phyloP scores from a whole-genome alignment of 2,888 invertebrate species.

The Ophion costatus region DNA sequence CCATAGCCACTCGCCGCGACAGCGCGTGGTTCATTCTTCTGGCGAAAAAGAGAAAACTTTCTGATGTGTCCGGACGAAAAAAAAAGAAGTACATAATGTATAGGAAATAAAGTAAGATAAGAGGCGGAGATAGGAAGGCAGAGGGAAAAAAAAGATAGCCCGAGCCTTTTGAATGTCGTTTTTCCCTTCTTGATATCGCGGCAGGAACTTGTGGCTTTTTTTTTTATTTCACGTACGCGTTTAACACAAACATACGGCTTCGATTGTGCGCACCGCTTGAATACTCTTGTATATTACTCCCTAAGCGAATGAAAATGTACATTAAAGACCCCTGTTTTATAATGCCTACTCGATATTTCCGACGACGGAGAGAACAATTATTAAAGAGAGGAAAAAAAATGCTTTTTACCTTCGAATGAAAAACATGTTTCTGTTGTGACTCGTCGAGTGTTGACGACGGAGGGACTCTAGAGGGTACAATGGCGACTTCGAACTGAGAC shows the following conservation, averaged over 20 bases:
- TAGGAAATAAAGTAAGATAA: conserved; percentile 62
- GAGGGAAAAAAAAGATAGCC: conserved; percentile 37
- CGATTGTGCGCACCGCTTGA: background rate
- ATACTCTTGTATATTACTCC: conserved; percentile 12
- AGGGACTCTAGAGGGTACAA: background rate
- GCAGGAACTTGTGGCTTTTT: conserved; percentile 60
- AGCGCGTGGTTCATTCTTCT: conserved; percentile 20
- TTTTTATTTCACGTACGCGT: conserved; percentile 16
- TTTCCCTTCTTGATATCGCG: conserved; percentile 51
- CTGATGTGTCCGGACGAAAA: conserved; percentile 39
- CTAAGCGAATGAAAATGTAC: background rate
- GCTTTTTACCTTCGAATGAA: background rate
- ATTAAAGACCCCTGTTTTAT: background rate
- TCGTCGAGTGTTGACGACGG: background rate
- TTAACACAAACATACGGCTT: conserved; percentile 11
- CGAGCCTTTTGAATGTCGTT: conserved; percentile 51
- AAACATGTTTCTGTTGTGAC: background rate
- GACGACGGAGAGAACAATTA: background rate
- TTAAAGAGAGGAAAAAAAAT: conserved; percentile 1
- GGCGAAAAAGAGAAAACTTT: conserved; percentile 31
- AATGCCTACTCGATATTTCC: background rate
- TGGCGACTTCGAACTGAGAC: background rate
- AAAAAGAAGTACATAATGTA: conserved; percentile 45
- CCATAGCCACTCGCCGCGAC: conserved; percentile 29
- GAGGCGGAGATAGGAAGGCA: conserved; percentile 56